phyloP scores from a whole-genome alignment of 2,797 vertebrate species.

The Rhinophrynus dorsalis region DNA sequence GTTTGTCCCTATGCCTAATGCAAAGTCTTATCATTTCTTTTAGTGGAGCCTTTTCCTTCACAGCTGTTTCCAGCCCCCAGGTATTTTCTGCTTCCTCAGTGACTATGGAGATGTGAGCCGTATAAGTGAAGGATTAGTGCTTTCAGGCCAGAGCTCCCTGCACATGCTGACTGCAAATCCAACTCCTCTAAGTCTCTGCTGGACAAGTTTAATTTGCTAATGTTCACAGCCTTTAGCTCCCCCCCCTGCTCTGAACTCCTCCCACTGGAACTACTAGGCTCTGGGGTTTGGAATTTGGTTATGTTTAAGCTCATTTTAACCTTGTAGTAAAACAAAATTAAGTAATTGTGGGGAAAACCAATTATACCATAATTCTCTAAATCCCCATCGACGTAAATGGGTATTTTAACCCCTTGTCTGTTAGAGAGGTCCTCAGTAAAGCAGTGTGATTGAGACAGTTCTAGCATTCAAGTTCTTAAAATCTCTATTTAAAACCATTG shows the following conservation, averaged over 20 bases:
- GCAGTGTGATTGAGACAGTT: no score
- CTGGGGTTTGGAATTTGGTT: no score
- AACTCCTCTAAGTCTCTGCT: conserved; percentile 42
- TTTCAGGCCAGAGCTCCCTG: conserved; percentile 18
- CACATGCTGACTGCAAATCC: conserved; percentile 12
- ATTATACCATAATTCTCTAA: no score
- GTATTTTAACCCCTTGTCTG: no score
- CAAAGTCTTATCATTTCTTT: neutral
- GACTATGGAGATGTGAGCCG: conserved; percentile 26
- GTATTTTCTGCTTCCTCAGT: conserved; percentile 18
- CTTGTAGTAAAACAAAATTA: no score
- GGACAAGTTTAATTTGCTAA: neutral
- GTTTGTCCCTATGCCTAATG: neutral
- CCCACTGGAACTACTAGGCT: conserved; percentile 40
- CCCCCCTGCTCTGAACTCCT: conserved; percentile 16
- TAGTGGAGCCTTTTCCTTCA: neutral
- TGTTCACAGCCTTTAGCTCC: neutral
- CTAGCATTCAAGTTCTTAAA: no score
- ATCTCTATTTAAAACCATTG: no score
- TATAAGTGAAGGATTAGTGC: conserved; percentile 40
- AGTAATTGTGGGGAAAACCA: no score
- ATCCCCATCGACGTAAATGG: no score
- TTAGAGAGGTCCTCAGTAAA: no score
- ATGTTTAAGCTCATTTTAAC: no score
- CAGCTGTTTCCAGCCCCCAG: neutral